Evolutionary conservation across 2,797 vertebrate genomes (phyloP), one percentile per base, ranked within the genome.

Genomic region (Peromyscus nudipes): DNA sequence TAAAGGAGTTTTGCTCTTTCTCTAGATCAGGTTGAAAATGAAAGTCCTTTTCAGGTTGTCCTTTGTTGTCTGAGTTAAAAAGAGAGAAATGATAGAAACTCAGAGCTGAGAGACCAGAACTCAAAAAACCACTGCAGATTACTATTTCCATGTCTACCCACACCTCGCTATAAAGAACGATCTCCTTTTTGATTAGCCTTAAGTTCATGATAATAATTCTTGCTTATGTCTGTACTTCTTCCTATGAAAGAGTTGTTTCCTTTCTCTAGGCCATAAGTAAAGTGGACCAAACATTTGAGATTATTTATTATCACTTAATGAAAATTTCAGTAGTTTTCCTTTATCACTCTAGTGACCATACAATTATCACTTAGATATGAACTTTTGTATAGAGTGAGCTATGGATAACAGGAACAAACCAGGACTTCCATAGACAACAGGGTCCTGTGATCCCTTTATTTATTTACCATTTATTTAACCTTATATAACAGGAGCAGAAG

Each of bases 321-420:
- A 87, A 19, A 52, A 46, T 95, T 94, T 69, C 37, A 71, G 60
- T 27, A 40, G 4, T 90, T 96, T 97, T 69, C 25, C 37, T 71
- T 94, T 77, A 69, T 76, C n/a, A 31, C 67, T 93, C 46, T 52
- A 87, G 46, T 49, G 49, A 55, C 6, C 52, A 40, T 73, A 49
- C 25, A 80, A 31, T 37, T 89, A 34, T 49, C n/a, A 43, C 57
- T 6, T 52, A 84, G 60, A 65, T 23, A 21, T 27, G 31, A n/a
- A 86, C 49, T 25, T 4, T 88, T 89, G 73, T 80, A n/a, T 52
- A 92, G 37, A 31, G 62, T 62, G 64, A 89, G 6, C 5, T 62
- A 57, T 27, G 11, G 89, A 86, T 57, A 86, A 77, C 4, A 79
- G n/a, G 2, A 65, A 85, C 49, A 83, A 76, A 90, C 31, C 17